Evolutionary conservation across 2,113 vertebrate genomes (phyloP), one percentile per base, ranked within the genome.

Genomic region (Menura novaehollandiae): DNA sequence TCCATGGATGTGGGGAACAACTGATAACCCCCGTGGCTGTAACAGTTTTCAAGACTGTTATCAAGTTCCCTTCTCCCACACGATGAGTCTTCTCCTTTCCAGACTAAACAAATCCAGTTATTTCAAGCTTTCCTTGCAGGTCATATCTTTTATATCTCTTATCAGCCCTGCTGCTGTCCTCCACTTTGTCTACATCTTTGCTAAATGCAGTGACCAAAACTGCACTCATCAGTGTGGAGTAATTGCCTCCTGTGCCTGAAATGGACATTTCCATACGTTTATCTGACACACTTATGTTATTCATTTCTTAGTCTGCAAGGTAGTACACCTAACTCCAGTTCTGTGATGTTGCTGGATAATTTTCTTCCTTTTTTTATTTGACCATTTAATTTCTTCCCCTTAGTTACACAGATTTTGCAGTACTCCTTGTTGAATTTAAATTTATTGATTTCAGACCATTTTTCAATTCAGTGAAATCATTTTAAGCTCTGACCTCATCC

Each of bases 21-120:
- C 41, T 27, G 78, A 88, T 94, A 94, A 69, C 26, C 22, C 28
- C 46, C 3, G 1, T 7, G 37, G 43, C 53, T 63, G 13, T 6
- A 77, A 32, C 1, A 26, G 53, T 93, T 88, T 55, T 73, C 67
- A 93, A 62, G 37, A 90, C 85, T 37, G 7, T 82, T 90, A 94
- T 66, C 91, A 77, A 24, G 41, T 58, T 85, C 60, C 18, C 28
- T 85, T 88, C 85, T 93, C 51, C 23, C 63, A 94, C 85, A 80
- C n/a, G 30, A 52, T 3, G n/a, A 90, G 37, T 83, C 33, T 66
- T 94, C 76, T 86, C 23, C 66, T 78, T 81, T 81, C 47, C 52
- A 94, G 96, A 95, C 96, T 95, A 96, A 97, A 95, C 95, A 97
- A 95, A 86, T 10, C 3, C 46, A 84, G 51, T 80, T 80, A 91